phyloP scores from a whole-genome alignment of 1,140 invertebrate genomes.

The Eriocheir sinensis region DNA sequence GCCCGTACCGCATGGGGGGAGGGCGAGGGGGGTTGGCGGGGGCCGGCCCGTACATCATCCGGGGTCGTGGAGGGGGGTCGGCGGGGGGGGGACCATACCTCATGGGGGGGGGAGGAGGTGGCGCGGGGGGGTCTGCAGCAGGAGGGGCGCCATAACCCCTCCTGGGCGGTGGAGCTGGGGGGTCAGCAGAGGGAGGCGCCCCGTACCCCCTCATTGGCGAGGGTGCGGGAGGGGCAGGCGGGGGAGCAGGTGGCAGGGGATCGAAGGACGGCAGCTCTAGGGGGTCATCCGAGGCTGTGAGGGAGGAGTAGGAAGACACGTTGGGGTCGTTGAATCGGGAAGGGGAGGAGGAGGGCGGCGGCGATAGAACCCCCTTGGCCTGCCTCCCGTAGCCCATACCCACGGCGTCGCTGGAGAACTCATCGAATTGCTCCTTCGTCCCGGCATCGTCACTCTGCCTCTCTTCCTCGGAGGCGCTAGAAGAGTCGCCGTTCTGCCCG shows the following conservation, averaged over 20 bases:
- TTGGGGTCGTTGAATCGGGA: neutral
- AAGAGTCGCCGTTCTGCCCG: neutral
- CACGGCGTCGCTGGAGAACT: neutral
- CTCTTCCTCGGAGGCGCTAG: neutral
- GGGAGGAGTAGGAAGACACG: conserved; percentile 50
- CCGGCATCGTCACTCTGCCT: neutral
- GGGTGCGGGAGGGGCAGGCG: conserved; percentile 34
- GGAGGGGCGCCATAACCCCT: conserved; percentile 37
- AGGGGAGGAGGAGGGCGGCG: neutral
- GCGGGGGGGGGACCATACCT: conserved; percentile 49
- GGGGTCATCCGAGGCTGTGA: neutral
- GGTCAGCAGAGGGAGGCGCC: conserved; percentile 12
- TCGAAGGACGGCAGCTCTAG: neutral
- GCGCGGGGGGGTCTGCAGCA: neutral
- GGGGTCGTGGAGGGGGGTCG: neutral
- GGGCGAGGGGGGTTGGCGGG: conserved; percentile 11
- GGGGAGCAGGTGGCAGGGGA: neutral
- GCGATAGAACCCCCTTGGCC: neutral
- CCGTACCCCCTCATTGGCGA: conserved; percentile 10
- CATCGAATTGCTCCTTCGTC: neutral
- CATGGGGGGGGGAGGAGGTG: conserved; percentile 25
- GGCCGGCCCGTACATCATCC: neutral
- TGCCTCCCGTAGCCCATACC: conserved; percentile 29
- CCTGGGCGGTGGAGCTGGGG: neutral
- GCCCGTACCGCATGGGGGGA: conserved; percentile 45